These are phyloP conservation scores for Amphiprion percula DNA, from an alignment of 2,113 vertebrate genomes.

Conservation along the genomic window DNA sequence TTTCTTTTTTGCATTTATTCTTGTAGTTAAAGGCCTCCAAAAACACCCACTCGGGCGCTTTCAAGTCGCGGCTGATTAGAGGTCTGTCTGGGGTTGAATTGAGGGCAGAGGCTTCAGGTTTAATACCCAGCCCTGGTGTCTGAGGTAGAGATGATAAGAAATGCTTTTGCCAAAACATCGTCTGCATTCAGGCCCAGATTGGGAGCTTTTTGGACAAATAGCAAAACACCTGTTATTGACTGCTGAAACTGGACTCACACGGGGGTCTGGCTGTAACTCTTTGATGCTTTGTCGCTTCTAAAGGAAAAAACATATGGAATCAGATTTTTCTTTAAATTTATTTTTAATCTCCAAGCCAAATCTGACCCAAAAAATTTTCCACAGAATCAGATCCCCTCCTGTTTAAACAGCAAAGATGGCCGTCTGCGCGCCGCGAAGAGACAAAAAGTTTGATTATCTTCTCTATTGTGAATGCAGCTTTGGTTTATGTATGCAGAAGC, in stretches of 20 bases:
- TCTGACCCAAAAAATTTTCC: constrained; percentile 33
- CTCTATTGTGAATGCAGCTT: constrained; percentile 54
- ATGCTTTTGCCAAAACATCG: neutral
- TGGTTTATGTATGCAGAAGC: constrained; percentile 64
- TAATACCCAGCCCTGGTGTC: neutral
- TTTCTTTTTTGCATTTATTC: neutral
- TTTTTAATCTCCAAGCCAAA: neutral
- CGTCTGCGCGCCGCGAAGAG: constrained; percentile 36
- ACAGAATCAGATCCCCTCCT: constrained; percentile 31
- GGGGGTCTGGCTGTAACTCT: constrained; percentile 1
- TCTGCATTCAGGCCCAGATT: neutral
- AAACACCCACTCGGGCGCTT: neutral
- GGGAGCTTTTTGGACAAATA: constrained; percentile 23
- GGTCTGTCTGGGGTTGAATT: neutral
- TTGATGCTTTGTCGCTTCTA: neutral
- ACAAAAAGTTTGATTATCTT: constrained; percentile 56
- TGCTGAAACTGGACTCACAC: neutral
- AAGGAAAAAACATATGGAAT: neutral
- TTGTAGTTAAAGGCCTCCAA: neutral
- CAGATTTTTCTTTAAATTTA: neutral
- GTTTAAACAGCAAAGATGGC: constrained; percentile 55
- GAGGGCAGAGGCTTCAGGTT: neutral
- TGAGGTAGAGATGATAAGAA: neutral
- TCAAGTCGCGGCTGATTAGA: constrained; percentile 3
- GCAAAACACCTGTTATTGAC: constrained; percentile 13